Base-by-base conservation (phyloP, 2,113 vertebrate species). In the Oncorhynchus mykiss region DNA sequence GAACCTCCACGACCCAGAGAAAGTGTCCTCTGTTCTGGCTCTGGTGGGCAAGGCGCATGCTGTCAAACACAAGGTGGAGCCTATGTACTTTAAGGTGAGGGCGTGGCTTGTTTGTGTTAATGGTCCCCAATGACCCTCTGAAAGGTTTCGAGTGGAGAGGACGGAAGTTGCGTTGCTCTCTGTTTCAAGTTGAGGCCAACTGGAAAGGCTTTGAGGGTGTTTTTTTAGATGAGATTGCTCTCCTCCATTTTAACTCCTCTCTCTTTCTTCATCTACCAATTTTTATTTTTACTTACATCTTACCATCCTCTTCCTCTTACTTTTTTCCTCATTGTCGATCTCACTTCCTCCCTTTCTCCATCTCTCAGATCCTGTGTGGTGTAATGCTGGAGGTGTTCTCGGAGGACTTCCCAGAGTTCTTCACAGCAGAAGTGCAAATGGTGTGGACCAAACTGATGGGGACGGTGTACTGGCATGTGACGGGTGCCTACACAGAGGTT, bases 11-110 rank as follows among this genome's bases (percentile, higher is more conserved):
- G 95, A 99, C 82, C 92, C 96, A 0, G 96, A 98, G 86, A 98
- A 98, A 86, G 96, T 99, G 75, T 95, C 96, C 4, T 95, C 97
- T 0, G 95, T 98, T 67, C 88, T 98, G 77, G 91, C 94, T 69
- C 87, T 98, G 76, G 96, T 99, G 86, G 97, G 96, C 82, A 98
- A 96, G 80, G 96, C 96, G 72, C 97, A 98, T 0, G 97, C 97
- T 9, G 86, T 98, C 87, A 98, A 97, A 88, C 95, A 99, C 90
- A 98, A 99, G 92, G 97, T 99, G 93, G 97, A 99, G 69, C 97
- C 97, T 0, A 86, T 99, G 80, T 99, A 98, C 91, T 99, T 99
- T 78, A 98, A 99, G 96, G 97, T 98, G 87, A 74, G 83, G 51
- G 51, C 3, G 14, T 54, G 51, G 51, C 51, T 54, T 54, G 16